Base-by-base conservation (phyloP, 2,797 vertebrate genomes). In the Phalloptychus januarius region DNA sequence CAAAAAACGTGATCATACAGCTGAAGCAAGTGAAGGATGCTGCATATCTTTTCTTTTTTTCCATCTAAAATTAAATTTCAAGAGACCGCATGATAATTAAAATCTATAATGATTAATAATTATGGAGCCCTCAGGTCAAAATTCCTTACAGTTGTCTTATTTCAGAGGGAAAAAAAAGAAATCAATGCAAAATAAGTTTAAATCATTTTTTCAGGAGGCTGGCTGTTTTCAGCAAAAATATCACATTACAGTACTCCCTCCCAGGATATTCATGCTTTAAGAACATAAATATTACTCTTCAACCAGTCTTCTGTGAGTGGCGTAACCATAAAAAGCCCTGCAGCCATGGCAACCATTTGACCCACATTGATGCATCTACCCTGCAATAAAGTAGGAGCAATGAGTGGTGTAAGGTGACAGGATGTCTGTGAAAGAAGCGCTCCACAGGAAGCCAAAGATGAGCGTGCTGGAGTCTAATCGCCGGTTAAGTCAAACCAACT, bases 321-420 rank as follows among this genome's bases (percentile, higher is more conserved):
- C 44, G 28, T 74, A 33, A 46, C 63, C 72, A 79, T 63, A 74
- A 88, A 80, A 79, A 79, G 50, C 74, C 83, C 44, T 36, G 82
- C 84, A 86, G 72, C 80, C 79, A 89, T 89, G 85, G 89, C 86
- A 81, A 90, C 84, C 40, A 83, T 87, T 45, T 91, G 65, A 86
- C 78, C 61, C 85, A 42, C 50, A 63, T 0, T 33, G 28, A 84
- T 54, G 25, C 31, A 25, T 83, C 86, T 79, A 88, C 61, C 78
- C 78, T 80, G 79, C 38, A 75, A 82, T 65, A 56, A 81, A 75
- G 63, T 40, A 77, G 75, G 15, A 72, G 72, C 75, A 63, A 81
- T 74, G 58, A 52, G 45, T 16, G 10, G 78, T 84, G 77, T 40
- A 45, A 74, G 56, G 77, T 83, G 77, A 84, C 83, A 85, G 81